These are phyloP conservation scores for Orientallactaga sibirica DNA, from an alignment of 2,797 vertebrate genomes.

Conservation along the genomic window DNA sequence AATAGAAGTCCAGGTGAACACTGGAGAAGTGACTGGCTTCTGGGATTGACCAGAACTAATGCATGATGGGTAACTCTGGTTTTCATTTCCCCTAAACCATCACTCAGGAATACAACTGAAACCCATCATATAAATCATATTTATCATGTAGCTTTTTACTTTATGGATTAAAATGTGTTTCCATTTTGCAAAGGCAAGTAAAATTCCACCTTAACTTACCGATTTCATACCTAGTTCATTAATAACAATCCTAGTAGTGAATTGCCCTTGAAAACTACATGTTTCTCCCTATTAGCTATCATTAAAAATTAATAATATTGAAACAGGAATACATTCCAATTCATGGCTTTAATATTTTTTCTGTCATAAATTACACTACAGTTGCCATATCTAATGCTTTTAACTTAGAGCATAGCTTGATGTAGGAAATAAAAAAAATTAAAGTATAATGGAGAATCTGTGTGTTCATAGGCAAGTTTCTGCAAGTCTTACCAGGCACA, in stretches of 20 bases:
- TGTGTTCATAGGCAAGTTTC: constrained; percentile 67
- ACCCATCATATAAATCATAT: not conserved
- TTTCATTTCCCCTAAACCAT: not conserved
- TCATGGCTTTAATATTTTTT: constrained; percentile 32
- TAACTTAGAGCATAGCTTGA: constrained; percentile 28
- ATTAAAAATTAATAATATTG: not conserved
- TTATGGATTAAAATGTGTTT: constrained; percentile 13
- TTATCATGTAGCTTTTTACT: constrained; percentile 21
- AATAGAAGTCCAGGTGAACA: not conserved
- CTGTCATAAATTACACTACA: constrained; percentile 40
- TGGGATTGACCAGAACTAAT: not conserved
- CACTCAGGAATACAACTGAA: not conserved
- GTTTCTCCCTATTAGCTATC: constrained; percentile 17
- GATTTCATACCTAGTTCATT: not conserved
- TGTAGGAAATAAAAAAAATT: constrained; percentile 8
- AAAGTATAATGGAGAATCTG: constrained; percentile 24
- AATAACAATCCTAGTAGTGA: not conserved
- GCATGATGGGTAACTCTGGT: not conserved
- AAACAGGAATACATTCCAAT: constrained; percentile 9
- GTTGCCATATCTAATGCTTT: constrained; percentile 18
- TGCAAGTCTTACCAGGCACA: constrained; percentile 46
- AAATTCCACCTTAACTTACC: not conserved
- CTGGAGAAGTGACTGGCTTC: not conserved
- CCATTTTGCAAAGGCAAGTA: not conserved
- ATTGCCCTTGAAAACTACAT: constrained; percentile 22